phyloP scores from a whole-genome alignment of 2,113 vertebrate genomes.

The Alexandromys fortis region DNA sequence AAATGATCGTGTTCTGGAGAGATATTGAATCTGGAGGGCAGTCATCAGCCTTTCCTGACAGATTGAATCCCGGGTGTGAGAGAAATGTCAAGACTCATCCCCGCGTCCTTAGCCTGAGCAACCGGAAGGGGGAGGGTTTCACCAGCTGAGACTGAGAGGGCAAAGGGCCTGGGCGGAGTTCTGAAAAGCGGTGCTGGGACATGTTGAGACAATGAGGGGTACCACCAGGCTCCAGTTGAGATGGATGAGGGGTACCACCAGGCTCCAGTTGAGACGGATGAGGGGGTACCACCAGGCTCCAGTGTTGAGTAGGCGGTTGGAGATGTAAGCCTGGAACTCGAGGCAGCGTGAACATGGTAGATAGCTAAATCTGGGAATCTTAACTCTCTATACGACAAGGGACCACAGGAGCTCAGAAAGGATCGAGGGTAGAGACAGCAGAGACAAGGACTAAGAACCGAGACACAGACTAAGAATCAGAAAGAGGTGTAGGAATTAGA shows the following conservation, averaged over 20 bases:
- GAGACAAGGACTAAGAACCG: neutral
- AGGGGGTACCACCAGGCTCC: neutral
- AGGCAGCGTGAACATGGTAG: neutral
- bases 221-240: neutral
- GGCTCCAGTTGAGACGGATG: neutral
- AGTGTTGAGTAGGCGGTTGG: neutral
- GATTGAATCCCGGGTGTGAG: neutral
- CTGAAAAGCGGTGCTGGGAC: neutral
- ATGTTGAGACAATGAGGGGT: neutral
- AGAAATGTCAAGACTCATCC: neutral
- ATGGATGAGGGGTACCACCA: neutral
- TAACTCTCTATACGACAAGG: neutral
- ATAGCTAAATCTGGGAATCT: neutral
- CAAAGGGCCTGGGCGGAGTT: neutral
- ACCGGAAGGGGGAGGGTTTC: neutral
- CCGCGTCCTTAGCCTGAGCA: neutral
- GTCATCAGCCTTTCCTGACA: neutral
- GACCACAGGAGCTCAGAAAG: neutral
- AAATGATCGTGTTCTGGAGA: neutral
- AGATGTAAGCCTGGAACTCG: neutral
- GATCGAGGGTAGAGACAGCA: neutral
- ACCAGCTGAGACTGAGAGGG: neutral
- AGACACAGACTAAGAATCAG: neutral
- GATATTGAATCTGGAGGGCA: neutral
- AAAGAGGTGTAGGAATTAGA: neutral